Base-by-base conservation (phyloP, 2,888 invertebrate species). In the Pogonocherus hispidulus region DNA sequence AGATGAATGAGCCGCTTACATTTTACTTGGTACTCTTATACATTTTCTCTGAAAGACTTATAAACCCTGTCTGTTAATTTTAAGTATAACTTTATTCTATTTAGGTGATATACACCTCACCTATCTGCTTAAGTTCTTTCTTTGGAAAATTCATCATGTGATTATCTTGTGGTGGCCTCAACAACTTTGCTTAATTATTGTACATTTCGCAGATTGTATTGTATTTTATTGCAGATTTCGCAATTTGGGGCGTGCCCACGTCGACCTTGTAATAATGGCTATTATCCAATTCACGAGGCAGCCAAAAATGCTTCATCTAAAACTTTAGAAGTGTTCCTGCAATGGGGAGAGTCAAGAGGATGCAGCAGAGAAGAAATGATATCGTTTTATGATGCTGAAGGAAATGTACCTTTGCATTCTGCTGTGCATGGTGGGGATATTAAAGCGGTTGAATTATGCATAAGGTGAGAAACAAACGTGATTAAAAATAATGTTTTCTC, bases 261-360 rank as follows among this genome's bases (percentile, higher is more conserved):
- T 79, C 89, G 88, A 71, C 91, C 93, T 1, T 95, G 95, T 85
- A 93, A 94, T 86, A 94, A 95, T 87, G 96, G 96, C 9, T 95
- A 94, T 85, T 95, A 94, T 83, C 95, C 96, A 0, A 95, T 96
- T 72, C 96, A 96, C 84, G 93, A 95, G 80, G 96, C 96, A 1
- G 95, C 96, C 2, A 95, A 94, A 82, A 94, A 95, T 86, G 95
- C 95, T 9, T 93, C 95, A 3, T 94, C 94, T 0, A 90, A 92
- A 79, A 94, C 94, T 8, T 91, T 96, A 90, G 94, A 95, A 81
- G 93, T 94, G 57, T 89, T 94, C 73, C 88, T 94, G 1, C 90
- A 94, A 83, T 93, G 94, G 92, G 94, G 94, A 5, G 94, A 95
- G 84, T 90, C 92, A 0, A 87, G 89, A 3, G 96, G 95, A 0